Evolutionary conservation across 2,113 vertebrate species (phyloP).

Genomic region (Hucho hucho): DNA sequence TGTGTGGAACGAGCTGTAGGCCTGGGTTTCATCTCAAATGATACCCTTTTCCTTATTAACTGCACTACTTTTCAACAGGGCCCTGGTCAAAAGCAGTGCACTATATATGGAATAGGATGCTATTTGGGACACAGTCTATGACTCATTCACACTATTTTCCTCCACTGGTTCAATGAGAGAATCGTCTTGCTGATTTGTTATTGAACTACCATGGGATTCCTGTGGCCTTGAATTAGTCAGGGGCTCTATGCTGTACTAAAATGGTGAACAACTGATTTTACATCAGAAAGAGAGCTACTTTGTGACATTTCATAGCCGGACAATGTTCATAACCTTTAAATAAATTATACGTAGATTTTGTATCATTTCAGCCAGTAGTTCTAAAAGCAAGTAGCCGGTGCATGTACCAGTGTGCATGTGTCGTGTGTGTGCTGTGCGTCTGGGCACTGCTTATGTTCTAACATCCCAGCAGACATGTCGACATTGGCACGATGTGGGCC

Average conservation of each 20-base stretch:
- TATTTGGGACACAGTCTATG: background rate
- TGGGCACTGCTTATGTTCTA: too few species aligned
- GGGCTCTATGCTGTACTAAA: background rate
- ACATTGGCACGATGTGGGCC: too few species aligned
- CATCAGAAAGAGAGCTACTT: background rate
- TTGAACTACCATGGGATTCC: constrained; percentile 45
- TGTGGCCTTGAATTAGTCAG: constrained; percentile 2
- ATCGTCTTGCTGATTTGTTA: constrained; percentile 38
- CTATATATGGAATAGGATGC: background rate
- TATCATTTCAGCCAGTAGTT: too few species aligned
- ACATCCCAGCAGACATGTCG: too few species aligned
- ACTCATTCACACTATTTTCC: background rate
- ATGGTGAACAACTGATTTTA: background rate
- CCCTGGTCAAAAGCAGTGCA: background rate
- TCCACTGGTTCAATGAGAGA: constrained; percentile 19
- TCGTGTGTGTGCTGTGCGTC: too few species aligned
- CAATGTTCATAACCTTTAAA: background rate
- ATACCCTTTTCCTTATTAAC: too few species aligned
- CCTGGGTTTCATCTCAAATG: too few species aligned
- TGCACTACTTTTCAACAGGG: too few species aligned
- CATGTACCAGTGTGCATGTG: too few species aligned
- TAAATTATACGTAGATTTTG: too few species aligned
- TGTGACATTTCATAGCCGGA: background rate
- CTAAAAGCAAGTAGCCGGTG: too few species aligned
- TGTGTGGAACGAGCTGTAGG: too few species aligned